Conservation (phyloP, 2,113 vertebrate genomes). For the Pluvianellus socialis region DNA sequence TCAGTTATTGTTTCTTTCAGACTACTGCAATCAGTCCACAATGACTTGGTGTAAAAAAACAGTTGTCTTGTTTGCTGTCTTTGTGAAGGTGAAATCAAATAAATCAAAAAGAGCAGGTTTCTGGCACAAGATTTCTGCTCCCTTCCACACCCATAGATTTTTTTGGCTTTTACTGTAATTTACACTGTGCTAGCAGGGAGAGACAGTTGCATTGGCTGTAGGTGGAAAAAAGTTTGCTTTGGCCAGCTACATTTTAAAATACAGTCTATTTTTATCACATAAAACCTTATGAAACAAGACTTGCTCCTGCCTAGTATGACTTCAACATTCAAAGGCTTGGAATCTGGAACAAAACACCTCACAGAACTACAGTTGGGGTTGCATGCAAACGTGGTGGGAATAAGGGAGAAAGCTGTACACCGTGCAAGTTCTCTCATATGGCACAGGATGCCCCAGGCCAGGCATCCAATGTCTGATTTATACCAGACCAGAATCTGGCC, state of each 20-base stretch:
- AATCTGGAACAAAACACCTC: neutral
- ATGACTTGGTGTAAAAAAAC: constrained; percentile 56
- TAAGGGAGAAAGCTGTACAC: neutral
- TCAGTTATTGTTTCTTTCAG: constrained; percentile 70
- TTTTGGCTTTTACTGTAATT: neutral
- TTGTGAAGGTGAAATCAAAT: constrained; percentile 53
- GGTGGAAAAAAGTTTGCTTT: neutral
- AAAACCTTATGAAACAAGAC: neutral
- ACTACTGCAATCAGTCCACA: constrained; percentile 56
- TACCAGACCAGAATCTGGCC: neutral
- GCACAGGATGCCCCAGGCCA: neutral
- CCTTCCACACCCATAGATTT: neutral
- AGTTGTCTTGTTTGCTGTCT: constrained; percentile 56
- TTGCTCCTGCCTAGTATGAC: neutral
- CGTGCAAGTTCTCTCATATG: neutral
- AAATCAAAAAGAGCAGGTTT: constrained; percentile 44
- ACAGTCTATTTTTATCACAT: neutral
- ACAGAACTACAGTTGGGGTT: neutral
- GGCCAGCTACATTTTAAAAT: neutral
- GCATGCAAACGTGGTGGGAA: neutral
- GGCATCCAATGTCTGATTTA: constrained; percentile 6
- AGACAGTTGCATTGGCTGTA: neutral
- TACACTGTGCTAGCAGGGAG: neutral
- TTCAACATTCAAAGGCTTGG: neutral
- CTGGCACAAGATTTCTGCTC: neutral